Conservation (phyloP, 2,113 vertebrate genomes). For the Chlorodrepanis virens region DNA sequence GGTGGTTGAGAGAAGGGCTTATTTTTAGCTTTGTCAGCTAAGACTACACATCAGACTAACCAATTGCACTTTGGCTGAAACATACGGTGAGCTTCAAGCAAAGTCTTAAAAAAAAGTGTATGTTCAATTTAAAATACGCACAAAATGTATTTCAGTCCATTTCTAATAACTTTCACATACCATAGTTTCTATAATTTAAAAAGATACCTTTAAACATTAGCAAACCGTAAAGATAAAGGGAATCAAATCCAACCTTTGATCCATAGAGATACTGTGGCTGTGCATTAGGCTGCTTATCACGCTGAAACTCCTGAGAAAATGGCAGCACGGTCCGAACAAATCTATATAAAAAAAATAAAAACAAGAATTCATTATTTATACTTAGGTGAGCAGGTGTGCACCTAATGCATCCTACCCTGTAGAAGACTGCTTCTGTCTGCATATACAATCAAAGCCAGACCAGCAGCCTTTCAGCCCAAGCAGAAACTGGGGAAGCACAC, state of each 20-base stretch:
- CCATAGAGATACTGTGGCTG: conserved; percentile 88
- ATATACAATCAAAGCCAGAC: neutral
- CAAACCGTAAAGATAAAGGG: neutral
- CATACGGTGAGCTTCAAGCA: neutral
- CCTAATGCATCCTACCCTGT: neutral
- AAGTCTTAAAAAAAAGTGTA: neutral
- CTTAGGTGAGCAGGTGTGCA: neutral
- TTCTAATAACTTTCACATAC: neutral
- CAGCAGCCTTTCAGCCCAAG: neutral
- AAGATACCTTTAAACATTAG: neutral
- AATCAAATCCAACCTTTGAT: conserved; percentile 78
- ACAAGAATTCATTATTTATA: neutral
- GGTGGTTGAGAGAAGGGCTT: neutral
- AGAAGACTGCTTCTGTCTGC: neutral
- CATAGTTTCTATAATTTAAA: neutral
- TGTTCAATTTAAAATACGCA: neutral
- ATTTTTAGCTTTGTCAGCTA: neutral
- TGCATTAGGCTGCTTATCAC: conserved; percentile 89
- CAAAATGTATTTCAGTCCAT: neutral
- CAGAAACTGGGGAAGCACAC: neutral
- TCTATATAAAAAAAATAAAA: conserved; percentile 49
- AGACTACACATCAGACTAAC: neutral
- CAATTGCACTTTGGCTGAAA: neutral
- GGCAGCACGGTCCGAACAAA: conserved; percentile 88
- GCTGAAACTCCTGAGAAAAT: conserved; percentile 89